Percentiles rank a stretch among this genome's conserved stretches.
Conservation (phyloP, 2,113 vertebrate species). For the Echinops telfairi region DNA sequence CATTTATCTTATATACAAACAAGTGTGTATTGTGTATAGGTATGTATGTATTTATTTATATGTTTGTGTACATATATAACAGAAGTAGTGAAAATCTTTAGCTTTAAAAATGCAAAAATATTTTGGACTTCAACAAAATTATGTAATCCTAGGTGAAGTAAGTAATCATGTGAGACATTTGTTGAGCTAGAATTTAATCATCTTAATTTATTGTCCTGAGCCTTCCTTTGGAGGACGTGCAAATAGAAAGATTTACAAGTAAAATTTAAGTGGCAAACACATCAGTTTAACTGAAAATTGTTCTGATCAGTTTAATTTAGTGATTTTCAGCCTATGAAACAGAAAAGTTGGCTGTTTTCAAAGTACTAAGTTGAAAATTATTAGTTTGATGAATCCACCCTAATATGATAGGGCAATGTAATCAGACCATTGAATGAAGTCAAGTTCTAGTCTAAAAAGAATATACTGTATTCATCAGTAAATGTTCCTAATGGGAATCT, state of each 20-base stretch:
- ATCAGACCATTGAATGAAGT: conserved; percentile 60
- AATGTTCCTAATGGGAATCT: conserved; percentile 68
- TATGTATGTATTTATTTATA: background rate
- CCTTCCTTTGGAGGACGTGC: background rate
- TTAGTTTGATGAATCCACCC: conserved; percentile 20
- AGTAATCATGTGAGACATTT: background rate
- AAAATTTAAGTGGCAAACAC: conserved; percentile 59
- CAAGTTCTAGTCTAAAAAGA: conserved; percentile 57
- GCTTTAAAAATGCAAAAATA: conserved; percentile 7
- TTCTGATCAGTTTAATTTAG: conserved; percentile 60
- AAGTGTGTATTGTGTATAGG: too few relatives aligned
- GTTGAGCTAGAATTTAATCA: background rate
- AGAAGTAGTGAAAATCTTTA: background rate
- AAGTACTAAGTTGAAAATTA: conserved; percentile 12
- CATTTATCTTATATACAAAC: background rate
- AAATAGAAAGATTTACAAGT: conserved; percentile 52
- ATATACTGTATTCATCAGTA: conserved; percentile 48
- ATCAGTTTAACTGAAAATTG: conserved; percentile 37
- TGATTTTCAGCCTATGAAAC: conserved; percentile 33
- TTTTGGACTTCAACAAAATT: conserved; percentile 10
- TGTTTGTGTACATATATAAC: background rate
- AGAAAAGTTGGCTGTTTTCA: conserved; percentile 62
- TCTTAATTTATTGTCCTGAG: background rate
- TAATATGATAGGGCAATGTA: conserved; percentile 1
- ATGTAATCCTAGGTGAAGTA: background rate